Evolutionary conservation across 2,797 vertebrate species (phyloP).

Genomic region (Pseudomugil tenellus): DNA sequence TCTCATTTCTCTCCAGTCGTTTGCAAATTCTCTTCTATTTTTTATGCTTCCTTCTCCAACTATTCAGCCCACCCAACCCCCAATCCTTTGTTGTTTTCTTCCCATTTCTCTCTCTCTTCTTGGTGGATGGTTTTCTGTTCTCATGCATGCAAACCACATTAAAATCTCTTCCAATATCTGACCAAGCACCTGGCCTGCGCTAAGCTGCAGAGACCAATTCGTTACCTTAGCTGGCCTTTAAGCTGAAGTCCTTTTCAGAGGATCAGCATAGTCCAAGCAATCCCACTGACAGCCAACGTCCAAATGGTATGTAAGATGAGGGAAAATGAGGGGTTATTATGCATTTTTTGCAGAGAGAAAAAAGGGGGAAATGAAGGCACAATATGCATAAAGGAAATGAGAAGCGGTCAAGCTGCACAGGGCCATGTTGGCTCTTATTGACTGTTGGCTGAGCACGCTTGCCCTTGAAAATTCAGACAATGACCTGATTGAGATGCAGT

Average conservation of each 20-base stretch:
- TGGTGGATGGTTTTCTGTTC: constrained; percentile 35
- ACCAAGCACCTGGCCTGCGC: constrained; percentile 65
- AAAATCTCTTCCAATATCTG: constrained; percentile 73
- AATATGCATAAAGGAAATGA: constrained; percentile 24
- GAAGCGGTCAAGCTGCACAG: constrained; percentile 15
- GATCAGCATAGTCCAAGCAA: constrained; percentile 40
- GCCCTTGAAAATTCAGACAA: constrained; percentile 67
- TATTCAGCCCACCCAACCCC: constrained; percentile 9
- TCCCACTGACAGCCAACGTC: constrained; percentile 36
- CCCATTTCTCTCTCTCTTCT: constrained; percentile 38
- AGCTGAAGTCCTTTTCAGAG: constrained; percentile 53
- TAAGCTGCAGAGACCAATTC: constrained; percentile 66
- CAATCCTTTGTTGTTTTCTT: constrained; percentile 22
- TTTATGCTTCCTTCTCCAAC: constrained; percentile 17
- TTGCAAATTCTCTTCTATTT: constrained; percentile 35
- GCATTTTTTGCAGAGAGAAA: constrained; percentile 10
- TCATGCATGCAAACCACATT: constrained; percentile 72
- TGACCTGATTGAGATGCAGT: constrained; percentile 73
- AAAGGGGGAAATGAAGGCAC: background rate
- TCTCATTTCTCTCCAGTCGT: constrained; percentile 41
- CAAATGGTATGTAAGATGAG: constrained; percentile 21
- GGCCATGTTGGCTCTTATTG: constrained; percentile 14
- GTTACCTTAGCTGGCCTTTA: constrained; percentile 60
- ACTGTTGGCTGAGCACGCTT: constrained; percentile 27
- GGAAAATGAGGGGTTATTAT: background rate